Base-by-base conservation (phyloP, 1,140 invertebrate species). In the Limonius californicus region DNA sequence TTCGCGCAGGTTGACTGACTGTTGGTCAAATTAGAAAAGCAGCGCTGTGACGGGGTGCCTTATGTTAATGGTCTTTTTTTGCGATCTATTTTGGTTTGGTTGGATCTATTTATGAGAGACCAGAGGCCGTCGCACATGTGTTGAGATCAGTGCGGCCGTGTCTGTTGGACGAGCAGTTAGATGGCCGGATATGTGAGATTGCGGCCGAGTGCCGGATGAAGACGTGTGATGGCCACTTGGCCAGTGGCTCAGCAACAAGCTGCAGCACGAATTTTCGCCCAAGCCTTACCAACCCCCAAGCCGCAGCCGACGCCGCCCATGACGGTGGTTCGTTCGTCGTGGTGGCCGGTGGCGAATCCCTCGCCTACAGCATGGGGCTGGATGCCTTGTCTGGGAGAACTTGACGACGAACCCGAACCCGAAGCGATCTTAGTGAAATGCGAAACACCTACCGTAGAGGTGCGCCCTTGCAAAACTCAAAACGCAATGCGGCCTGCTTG, bases 201-300 rank as follows among this genome's bases (percentile, higher is more conserved):
- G 35, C 35, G 35, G 35, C 35, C n/a, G 8, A 6, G 35, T 39
- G 3, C 35, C 35, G 35, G 35, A 12, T 39, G n/a, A 39, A 39
- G 8, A 39, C n/a, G 11, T 11, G 15, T 8, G 11, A 61, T 59
- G 61, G 63, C 61, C 59, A 58, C 59, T 12, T 72, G 73, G 73
- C 62, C 70, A 20, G 53, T 60, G 18, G 50, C 68, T 8, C 67
- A 72, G 59, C 61, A 65, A 23, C 59, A 64, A 43, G 74, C 72
- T 0, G 79, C 80, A 74, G 78, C 76, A 60, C 74, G 76, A 69
- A 78, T 76, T 72, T 80, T 78, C 73, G 78, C 77, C 71, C 78
- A 74, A 70, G 76, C 77, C 68, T 72, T 76, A 69, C 72, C 76
- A 6, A 55, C 18, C 54, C 18, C 62, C 42, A 21, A 32, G 61